Conservation (phyloP, 2,888 invertebrate species). For the Apocheima hispidaria region DNA sequence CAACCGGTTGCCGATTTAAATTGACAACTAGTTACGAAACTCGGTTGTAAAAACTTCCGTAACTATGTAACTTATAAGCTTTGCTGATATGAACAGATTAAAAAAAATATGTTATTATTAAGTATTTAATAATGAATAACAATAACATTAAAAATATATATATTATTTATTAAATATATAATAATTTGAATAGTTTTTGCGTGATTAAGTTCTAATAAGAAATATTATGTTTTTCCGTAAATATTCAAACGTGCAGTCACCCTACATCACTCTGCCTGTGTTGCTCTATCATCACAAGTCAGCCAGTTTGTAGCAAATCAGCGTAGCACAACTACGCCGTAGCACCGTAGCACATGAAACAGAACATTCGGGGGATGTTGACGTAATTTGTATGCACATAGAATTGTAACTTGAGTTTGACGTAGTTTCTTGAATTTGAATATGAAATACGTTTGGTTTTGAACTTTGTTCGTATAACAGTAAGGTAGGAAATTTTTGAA, state of each 20-base stretch:
- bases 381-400: slow-evolving; percentile 18
- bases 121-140: no score
- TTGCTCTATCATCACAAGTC: slow-evolving; percentile 31
- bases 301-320: slow-evolving; percentile 38
- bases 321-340: slow-evolving; percentile 39
- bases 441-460: slow-evolving; percentile 3
- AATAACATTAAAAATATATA: no score
- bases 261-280: slow-evolving; percentile 32
- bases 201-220: no score
- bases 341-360: slow-evolving; percentile 13
- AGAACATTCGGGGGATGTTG: slow-evolving; percentile 17
- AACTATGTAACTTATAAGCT: no score
- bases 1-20: no score
- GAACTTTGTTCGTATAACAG: not conserved
- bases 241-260: slow-evolving; percentile 22
- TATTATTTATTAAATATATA: no score
- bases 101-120: no score
- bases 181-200: no score
- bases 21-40: not conserved
- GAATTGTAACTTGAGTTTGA: slow-evolving; percentile 13
- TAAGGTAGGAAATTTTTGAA: not conserved
- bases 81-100: no score
- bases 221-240: no score
- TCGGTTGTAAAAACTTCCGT: not conserved
- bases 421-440: slow-evolving; percentile 6